Conservation (phyloP, 2,113 vertebrate genomes). For the Tiliqua scincoides region DNA sequence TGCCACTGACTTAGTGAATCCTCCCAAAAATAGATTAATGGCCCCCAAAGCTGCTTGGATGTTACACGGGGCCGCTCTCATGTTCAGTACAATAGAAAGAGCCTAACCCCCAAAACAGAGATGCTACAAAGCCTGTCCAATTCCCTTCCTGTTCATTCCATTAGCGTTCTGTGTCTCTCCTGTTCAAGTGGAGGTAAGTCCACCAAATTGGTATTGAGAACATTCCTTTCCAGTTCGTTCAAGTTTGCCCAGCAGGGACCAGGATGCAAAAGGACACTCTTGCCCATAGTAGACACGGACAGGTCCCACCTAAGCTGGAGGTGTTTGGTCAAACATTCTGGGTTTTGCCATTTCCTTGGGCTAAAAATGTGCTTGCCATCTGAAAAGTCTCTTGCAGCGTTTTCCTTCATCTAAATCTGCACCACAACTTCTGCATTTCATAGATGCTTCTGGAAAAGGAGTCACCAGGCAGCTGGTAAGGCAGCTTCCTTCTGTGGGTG, state of each 20-base stretch:
- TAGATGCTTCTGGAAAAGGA: neutral
- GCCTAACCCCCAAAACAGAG: neutral
- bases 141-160: no score
- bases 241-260: neutral
- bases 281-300: neutral
- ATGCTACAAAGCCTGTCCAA: neutral
- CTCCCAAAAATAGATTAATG: neutral
- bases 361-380: neutral
- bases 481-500: slow-evolving; percentile 67
- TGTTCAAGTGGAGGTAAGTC: neutral
- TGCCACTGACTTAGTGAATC: neutral
- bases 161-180: neutral
- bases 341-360: neutral
- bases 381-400: neutral
- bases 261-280: neutral
- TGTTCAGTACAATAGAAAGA: neutral
- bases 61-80: neutral
- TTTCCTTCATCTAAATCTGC: neutral
- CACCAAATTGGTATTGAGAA: neutral
- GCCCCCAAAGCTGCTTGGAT: neutral
- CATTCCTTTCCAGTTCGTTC: neutral
- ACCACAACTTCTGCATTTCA: neutral
- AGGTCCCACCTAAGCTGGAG: neutral
- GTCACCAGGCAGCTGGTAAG: neutral
- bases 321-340: neutral